These are phyloP conservation scores for Himalopsyche tibetana DNA, from an alignment of 2,888 invertebrate species.

Conservation along the genomic window DNA sequence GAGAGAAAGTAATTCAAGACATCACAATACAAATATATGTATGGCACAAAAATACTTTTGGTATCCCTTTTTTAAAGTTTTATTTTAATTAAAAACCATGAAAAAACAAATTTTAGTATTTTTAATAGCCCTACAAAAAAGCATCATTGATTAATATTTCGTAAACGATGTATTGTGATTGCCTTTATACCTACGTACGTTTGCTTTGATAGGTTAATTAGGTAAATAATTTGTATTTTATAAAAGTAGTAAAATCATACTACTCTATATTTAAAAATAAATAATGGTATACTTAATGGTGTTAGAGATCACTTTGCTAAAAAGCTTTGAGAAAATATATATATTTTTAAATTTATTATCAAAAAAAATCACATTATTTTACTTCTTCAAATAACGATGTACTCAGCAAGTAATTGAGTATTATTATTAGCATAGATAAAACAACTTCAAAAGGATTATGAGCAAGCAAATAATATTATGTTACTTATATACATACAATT, in stretches of 20 bases:
- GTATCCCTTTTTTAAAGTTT: too few relatives aligned
- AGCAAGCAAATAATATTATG: background rate
- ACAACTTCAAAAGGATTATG: background rate
- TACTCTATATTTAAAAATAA: background rate
- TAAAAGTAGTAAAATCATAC: background rate
- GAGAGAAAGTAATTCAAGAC: too few relatives aligned
- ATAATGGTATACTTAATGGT: constrained; percentile 10
- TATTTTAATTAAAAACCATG: too few relatives aligned
- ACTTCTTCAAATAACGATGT: constrained; percentile 11
- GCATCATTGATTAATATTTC: too few relatives aligned
- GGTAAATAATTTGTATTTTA: background rate
- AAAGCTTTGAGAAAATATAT: background rate
- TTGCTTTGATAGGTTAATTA: background rate
- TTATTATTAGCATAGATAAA: background rate
- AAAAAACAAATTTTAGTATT: too few relatives aligned
- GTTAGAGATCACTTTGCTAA: background rate
- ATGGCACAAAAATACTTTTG: too few relatives aligned
- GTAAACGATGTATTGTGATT: too few relatives aligned
- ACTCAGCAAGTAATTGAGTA: constrained; percentile 1
- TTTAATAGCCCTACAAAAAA: too few relatives aligned
- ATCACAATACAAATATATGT: too few relatives aligned
- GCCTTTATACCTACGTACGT: background rate
- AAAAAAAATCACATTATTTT: background rate
- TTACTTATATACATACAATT: too few relatives aligned
- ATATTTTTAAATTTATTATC: background rate